A percentile compares a stretch with the other conserved stretches of the same genome.
phyloP scores from a whole-genome alignment of 2,797 vertebrate genomes.

The Sebastes miniatus region DNA sequence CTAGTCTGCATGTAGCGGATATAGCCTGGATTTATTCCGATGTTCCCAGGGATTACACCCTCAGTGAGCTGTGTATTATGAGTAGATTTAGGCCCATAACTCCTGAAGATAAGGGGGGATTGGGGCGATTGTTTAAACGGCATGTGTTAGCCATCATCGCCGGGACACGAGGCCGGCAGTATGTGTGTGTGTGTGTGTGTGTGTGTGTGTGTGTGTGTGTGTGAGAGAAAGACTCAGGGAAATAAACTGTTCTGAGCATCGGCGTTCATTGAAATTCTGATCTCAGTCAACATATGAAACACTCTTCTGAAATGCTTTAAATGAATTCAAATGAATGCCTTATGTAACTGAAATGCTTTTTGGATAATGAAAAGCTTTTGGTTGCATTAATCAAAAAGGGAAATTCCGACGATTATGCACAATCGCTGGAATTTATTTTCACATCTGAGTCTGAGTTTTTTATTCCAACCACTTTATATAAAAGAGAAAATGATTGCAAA shows the following conservation, averaged over 20 bases:
- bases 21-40: slow-evolving; percentile 73
- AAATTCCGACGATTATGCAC: slow-evolving; percentile 58
- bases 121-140: slow-evolving; percentile 75
- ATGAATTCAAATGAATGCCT: slow-evolving; percentile 63
- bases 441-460: slow-evolving; percentile 31
- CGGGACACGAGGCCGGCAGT: slow-evolving; percentile 9
- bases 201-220: not conserved
- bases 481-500: slow-evolving; percentile 29
- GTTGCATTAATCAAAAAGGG: slow-evolving; percentile 61
- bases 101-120: slow-evolving; percentile 76
- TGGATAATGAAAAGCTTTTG: slow-evolving; percentile 65
- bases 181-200: no score
- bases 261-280: slow-evolving; percentile 63
- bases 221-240: slow-evolving; percentile 23
- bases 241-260: slow-evolving; percentile 39
- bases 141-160: slow-evolving; percentile 67
- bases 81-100: slow-evolving; percentile 78
- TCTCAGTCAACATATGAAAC: slow-evolving; percentile 42
- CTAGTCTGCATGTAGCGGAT: slow-evolving; percentile 71
- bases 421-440: slow-evolving; percentile 57
- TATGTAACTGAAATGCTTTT: slow-evolving; percentile 62
- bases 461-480: slow-evolving; percentile 11
- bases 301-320: slow-evolving; percentile 48
- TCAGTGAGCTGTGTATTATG: slow-evolving; percentile 79
- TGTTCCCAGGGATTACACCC: slow-evolving; percentile 78